Percentiles rank a stretch among this genome's conserved stretches.
These are phyloP conservation scores for Cariama cristata DNA, from an alignment of 2,113 vertebrate species.

Conservation along the genomic window DNA sequence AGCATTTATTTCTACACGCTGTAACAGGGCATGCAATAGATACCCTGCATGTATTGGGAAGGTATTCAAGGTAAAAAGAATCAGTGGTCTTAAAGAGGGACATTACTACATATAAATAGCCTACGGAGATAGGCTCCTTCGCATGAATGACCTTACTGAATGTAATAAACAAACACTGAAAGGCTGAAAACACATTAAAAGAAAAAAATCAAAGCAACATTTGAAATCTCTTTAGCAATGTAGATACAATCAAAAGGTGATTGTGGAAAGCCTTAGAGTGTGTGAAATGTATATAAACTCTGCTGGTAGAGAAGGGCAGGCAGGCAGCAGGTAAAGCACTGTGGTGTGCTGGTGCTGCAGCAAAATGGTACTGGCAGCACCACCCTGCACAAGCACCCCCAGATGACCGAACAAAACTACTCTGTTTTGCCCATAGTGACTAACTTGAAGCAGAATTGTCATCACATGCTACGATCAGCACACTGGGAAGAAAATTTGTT, in stretches of 20 bases:
- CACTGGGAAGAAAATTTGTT: background rate
- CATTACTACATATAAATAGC: background rate
- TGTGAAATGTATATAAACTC: background rate
- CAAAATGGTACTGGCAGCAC: background rate
- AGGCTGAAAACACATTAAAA: background rate
- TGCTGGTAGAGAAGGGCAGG: background rate
- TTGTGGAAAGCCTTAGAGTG: background rate
- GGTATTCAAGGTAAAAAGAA: background rate
- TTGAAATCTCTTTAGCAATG: background rate
- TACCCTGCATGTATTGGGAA: too few species aligned
- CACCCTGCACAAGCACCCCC: background rate
- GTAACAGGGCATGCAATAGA: background rate
- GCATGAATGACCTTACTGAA: background rate
- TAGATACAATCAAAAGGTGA: background rate
- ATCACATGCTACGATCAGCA: background rate
- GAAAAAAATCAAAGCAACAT: background rate
- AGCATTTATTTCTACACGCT: background rate
- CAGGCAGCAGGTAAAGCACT: background rate
- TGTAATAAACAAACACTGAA: background rate
- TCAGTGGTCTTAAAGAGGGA: background rate
- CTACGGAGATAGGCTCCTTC: background rate
- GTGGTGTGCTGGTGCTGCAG: background rate
- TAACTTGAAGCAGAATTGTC: background rate
- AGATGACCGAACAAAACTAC: background rate
- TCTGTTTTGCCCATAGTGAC: background rate